phyloP scores from a whole-genome alignment of 2,888 invertebrate genomes.

The Selenia dentaria region DNA sequence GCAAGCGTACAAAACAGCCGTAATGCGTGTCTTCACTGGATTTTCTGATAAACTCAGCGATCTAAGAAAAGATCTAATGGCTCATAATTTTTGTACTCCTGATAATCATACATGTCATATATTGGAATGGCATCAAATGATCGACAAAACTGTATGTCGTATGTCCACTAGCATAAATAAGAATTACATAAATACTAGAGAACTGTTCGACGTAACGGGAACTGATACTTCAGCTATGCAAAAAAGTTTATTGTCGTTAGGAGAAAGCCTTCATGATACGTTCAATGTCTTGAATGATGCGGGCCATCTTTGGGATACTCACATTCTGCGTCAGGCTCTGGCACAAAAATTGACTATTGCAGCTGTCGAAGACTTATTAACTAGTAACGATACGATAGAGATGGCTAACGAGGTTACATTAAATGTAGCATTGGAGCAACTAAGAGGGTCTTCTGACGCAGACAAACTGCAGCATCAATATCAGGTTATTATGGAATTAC shows the following conservation, averaged over 20 bases:
- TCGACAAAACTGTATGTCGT: constrained; percentile 42
- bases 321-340: constrained; percentile 61
- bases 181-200: constrained; percentile 22
- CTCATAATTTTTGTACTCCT: constrained; percentile 27
- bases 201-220: constrained; percentile 38
- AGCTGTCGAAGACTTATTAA: constrained; percentile 68
- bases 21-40: constrained; percentile 46
- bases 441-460: constrained; percentile 51
- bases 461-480: constrained; percentile 57
- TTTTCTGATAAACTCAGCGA: constrained; percentile 50
- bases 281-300: constrained; percentile 59
- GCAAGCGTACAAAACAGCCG: constrained; percentile 54
- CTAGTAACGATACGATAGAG: constrained; percentile 58
- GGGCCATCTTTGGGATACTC: constrained; percentile 66
- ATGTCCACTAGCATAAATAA: constrained; percentile 35
- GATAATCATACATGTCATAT: constrained; percentile 23
- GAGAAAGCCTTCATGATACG: constrained; percentile 59
- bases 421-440: constrained; percentile 61
- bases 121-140: constrained; percentile 39
- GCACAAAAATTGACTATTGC: constrained; percentile 65
- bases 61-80: constrained; percentile 47
- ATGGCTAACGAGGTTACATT: constrained; percentile 58
- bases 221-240: constrained; percentile 49
- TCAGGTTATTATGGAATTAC: constrained; percentile 42
- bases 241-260: constrained; percentile 55